Percentiles rank a stretch among this genome's conserved stretches.
Conservation (phyloP, 2,797 vertebrate species). For the Dipus sagitta region DNA sequence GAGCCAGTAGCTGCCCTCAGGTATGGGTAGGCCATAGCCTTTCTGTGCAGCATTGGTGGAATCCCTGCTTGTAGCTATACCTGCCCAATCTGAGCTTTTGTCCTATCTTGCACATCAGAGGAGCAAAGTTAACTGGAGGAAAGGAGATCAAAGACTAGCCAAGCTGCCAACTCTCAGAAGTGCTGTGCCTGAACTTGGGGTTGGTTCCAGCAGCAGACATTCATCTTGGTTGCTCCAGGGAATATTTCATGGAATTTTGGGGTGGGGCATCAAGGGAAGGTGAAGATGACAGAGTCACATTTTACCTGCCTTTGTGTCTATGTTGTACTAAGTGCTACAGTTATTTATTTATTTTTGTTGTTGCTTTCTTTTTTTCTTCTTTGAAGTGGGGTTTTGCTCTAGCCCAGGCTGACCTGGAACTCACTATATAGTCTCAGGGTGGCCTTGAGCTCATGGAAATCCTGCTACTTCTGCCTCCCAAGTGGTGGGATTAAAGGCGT, state of each 20-base stretch:
- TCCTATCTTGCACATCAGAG: constrained; percentile 66
- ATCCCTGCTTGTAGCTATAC: constrained; percentile 63
- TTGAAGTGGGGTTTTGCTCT: too few relatives aligned
- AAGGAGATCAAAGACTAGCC: constrained; percentile 70
- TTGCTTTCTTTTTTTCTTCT: too few relatives aligned
- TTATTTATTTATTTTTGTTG: too few relatives aligned
- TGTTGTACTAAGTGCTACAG: background rate
- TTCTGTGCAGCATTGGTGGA: background rate
- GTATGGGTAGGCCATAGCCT: constrained; percentile 20
- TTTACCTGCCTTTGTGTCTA: background rate
- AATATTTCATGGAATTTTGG: constrained; percentile 8
- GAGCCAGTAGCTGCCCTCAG: background rate
- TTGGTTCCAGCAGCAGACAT: background rate
- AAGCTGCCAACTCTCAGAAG: constrained; percentile 68
- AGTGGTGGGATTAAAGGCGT: too few relatives aligned
- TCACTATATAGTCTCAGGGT: too few relatives aligned
- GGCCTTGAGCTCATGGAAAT: too few relatives aligned
- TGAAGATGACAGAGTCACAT: background rate
- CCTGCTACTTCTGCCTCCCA: too few relatives aligned
- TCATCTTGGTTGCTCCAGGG: constrained; percentile 58
- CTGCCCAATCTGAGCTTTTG: constrained; percentile 33
- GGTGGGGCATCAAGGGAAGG: background rate
- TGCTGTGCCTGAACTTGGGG: constrained; percentile 67
- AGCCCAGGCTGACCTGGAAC: too few relatives aligned
- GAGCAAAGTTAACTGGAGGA: constrained; percentile 11